Evolutionary conservation across 2,113 vertebrate species (phyloP).

Genomic region (Corythornis vintsioides): DNA sequence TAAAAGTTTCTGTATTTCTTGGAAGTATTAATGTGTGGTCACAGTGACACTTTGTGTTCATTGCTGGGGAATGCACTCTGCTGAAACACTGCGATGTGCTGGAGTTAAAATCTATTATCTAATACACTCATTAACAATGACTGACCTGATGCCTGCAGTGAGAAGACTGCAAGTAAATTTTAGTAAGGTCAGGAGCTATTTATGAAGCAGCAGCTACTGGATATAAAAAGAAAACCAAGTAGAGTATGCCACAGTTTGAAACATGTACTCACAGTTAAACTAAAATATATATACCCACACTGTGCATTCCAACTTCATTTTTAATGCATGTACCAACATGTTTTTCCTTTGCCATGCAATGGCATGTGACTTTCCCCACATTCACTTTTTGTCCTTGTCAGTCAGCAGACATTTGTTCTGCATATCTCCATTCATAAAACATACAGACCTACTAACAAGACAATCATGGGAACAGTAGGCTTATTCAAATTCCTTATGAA

Average conservation of each 20-base stretch:
- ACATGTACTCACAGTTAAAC: neutral
- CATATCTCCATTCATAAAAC: neutral
- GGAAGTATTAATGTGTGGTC: slow-evolving; percentile 74
- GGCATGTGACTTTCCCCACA: neutral
- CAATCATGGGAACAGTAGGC: neutral
- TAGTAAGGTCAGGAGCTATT: slow-evolving; percentile 21
- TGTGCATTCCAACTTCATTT: neutral
- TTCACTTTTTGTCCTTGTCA: slow-evolving; percentile 31
- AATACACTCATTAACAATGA: neutral
- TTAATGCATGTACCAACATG: slow-evolving; percentile 2
- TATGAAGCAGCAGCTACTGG: neutral
- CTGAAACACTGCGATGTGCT: neutral
- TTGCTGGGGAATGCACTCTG: slow-evolving; percentile 80
- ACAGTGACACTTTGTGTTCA: slow-evolving; percentile 88
- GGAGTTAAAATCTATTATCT: slow-evolving; percentile 51
- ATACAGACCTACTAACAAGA: neutral
- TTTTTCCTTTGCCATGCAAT: slow-evolving; percentile 26
- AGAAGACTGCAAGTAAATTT: neutral
- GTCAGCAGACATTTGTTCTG: slow-evolving; percentile 25
- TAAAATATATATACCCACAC: neutral
- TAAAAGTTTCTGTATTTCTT: slow-evolving; percentile 65
- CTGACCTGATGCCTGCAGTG: neutral
- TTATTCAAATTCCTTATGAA: neutral
- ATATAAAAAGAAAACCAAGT: neutral
- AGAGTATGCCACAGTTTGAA: neutral